A percentile compares a stretch with the other conserved stretches of the same genome.
phyloP scores from a whole-genome alignment of 64 coral and sea anemone genomes.

The Stichodactyla mertensii region DNA sequence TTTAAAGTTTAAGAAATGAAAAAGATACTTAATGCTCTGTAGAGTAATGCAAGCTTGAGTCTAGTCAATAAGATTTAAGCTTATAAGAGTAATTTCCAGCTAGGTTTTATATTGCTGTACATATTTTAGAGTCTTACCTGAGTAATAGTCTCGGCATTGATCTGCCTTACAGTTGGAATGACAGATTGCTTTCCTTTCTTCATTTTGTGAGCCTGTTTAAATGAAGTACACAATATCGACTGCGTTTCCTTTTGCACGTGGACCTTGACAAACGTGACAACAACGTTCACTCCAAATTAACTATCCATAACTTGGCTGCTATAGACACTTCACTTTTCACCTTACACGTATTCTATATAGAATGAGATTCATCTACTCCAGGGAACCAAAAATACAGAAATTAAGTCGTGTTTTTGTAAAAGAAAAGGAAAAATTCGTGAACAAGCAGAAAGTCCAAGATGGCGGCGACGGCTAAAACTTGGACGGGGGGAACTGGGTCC shows the following conservation, averaged over 20 bases:
- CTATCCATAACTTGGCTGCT: not conserved
- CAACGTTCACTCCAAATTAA: not conserved
- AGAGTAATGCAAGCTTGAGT: too few relatives aligned
- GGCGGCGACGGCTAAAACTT: not conserved
- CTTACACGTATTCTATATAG: not conserved
- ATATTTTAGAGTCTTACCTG: constrained; percentile 19
- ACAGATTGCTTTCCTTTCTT: constrained; percentile 10
- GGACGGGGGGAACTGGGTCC: not conserved
- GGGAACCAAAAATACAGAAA: not conserved
- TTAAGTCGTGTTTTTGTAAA: too few relatives aligned
- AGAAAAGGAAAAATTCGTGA: not conserved
- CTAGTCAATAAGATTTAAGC: too few relatives aligned
- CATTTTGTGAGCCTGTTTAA: constrained; percentile 4
- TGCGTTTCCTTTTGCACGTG: not conserved
- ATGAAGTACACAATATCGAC: not conserved
- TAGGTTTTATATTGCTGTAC: not conserved
- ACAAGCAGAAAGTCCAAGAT: not conserved
- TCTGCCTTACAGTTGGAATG: constrained; percentile 65
- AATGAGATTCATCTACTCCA: not conserved
- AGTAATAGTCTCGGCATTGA: constrained; percentile 56
- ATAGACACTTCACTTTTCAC: not conserved
- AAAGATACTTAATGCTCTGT: too few relatives aligned
- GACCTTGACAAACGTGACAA: not conserved
- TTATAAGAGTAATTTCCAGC: too few relatives aligned
- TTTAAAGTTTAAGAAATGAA: too few relatives aligned